These are phyloP conservation scores for Leptinotarsa lineolata DNA, from an alignment of 1,140 invertebrate genomes.

Conservation along the genomic window DNA sequence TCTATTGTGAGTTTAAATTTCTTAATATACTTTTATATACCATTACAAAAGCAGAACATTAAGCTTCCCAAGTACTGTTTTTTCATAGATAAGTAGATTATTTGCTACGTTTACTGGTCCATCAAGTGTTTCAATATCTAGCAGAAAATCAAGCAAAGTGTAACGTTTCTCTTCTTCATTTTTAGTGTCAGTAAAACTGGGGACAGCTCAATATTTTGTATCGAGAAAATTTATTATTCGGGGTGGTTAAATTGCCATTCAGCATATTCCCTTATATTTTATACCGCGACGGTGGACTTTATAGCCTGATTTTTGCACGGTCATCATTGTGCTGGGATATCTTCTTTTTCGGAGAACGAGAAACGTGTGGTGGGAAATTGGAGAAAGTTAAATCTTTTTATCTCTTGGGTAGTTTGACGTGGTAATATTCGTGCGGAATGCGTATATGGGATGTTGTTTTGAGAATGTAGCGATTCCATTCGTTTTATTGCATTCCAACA, in stretches of 20 bases:
- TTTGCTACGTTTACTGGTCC: neutral
- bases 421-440: too few relatives aligned
- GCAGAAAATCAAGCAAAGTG: neutral
- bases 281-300: conserved; percentile 30
- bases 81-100: too few relatives aligned
- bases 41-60: too few relatives aligned
- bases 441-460: too few relatives aligned
- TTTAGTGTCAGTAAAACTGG: conserved; percentile 26
- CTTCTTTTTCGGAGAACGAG: conserved; percentile 28
- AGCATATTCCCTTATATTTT: conserved; percentile 39
- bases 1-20: too few relatives aligned
- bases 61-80: too few relatives aligned
- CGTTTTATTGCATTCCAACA: too few relatives aligned
- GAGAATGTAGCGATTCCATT: too few relatives aligned
- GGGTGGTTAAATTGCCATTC: conserved; percentile 39
- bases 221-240: conserved; percentile 39
- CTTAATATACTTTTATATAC: too few relatives aligned
- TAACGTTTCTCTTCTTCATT: conserved; percentile 10
- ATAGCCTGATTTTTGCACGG: conserved; percentile 33
- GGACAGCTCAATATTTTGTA: conserved; percentile 33
- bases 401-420: too few relatives aligned
- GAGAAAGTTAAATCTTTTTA: neutral
- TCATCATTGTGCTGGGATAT: conserved; percentile 39
- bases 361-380: neutral
- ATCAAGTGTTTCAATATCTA: conserved; percentile 12